Evolutionary conservation across 2,888 invertebrate genomes (phyloP), one percentile per base, ranked within the genome.

Genomic region (Tolmerus cingulatus): DNA sequence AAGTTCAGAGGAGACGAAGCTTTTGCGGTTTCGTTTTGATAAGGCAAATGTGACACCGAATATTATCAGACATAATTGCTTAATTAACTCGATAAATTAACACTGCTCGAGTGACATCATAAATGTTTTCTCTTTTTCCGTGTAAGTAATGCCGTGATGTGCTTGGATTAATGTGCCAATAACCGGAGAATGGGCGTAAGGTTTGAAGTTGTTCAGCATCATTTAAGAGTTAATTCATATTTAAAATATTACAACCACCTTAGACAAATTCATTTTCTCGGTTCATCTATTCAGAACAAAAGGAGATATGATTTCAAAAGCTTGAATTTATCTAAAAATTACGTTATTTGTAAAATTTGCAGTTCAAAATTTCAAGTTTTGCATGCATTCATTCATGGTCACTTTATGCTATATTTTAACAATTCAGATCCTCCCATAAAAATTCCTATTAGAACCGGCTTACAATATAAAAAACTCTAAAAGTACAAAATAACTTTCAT

Each of bases 21-120:
- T 66, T 66, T 66, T 66, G 66, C 4, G 66, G 66, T 66, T 66
- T 66, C 66, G 43, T 46, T 78, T 78, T 43, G 78, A 78, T 78
- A 78, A 78, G 78, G 78, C 23, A 43, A 43, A 19, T 12, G 46
- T 78, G 78, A 78, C 78, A 78, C 23, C 40, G 78, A 78, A 14
- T 19, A 78, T 43, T 78, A 78, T 78, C 78, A 19, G 78, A 23
- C 43, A 46, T 40, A 78, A 78, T 78, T 78, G 78, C 78, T 78
- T 78, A 78, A 78, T 78, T 78, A 78, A 78, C 40, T 40, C 37
- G 78, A 78, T 43, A 78, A 78, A 43, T 78, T 23, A 34, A 78
- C 78, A 78, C 14, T 12, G 78, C 27, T 19, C 66, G 27, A 66
- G 12, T 66, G 66, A 66, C 66, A 66, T 66, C 66, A 66, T 66